These are phyloP conservation scores for Prorops nasuta DNA, from an alignment of 1,140 invertebrate genomes.

Conservation along the genomic window DNA sequence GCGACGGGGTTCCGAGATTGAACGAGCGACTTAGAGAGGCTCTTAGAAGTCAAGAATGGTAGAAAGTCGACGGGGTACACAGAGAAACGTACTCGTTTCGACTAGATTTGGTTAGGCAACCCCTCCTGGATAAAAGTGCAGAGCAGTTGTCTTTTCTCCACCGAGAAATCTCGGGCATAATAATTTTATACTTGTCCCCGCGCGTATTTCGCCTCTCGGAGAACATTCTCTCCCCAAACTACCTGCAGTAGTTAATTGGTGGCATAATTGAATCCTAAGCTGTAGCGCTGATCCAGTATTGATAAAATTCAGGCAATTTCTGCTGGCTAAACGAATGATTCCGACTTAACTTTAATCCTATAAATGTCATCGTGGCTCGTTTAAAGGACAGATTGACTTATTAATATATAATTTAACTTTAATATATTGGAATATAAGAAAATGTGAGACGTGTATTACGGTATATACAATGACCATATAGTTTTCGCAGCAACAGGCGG, in stretches of 20 bases:
- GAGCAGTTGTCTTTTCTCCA: not conserved
- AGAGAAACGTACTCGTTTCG: conserved; percentile 17
- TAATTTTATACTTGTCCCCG: conserved; percentile 23
- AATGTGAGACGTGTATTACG: too few species aligned
- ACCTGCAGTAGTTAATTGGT: too few species aligned
- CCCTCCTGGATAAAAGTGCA: conserved; percentile 1
- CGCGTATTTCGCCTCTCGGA: too few species aligned
- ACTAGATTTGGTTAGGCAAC: conserved; percentile 33
- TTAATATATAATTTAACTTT: too few species aligned
- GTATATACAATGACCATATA: too few species aligned
- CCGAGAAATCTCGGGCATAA: conserved; percentile 10
- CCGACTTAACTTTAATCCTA: too few species aligned
- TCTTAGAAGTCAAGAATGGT: conserved; percentile 23
- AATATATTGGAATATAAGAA: too few species aligned
- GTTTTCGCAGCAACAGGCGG: too few species aligned
- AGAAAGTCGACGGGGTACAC: not conserved
- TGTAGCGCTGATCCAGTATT: not conserved
- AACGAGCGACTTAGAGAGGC: conserved; percentile 29
- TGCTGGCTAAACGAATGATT: too few species aligned
- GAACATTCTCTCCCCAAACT: too few species aligned
- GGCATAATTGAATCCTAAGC: not conserved
- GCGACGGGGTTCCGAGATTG: conserved; percentile 18
- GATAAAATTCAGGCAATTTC: not conserved
- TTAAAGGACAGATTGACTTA: too few species aligned
- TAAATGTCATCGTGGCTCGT: too few species aligned